Base-by-base conservation (phyloP, 2,888 invertebrate species). In the Cantharis flavilabris region DNA sequence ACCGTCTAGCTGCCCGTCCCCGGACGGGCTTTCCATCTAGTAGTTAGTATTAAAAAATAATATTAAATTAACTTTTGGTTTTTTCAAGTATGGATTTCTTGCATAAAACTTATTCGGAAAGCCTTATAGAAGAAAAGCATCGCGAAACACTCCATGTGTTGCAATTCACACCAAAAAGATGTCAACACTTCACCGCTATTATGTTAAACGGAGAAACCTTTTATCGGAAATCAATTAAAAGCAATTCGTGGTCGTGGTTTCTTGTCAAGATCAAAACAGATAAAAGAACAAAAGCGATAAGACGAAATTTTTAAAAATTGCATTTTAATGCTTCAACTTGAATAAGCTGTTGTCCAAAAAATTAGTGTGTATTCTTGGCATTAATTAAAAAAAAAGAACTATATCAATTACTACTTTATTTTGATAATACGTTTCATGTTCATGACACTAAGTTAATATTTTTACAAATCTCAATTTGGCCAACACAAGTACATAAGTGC, bases 151-250 rank as follows among this genome's bases (percentile, higher is more conserved):
- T 30, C 77, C 86, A 85, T 81, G 83, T 86, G 86, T 81, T 80
- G 73, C 80, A 81, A 84, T 85, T 84, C 86, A 85, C 85, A 84
- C 84, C 85, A 81, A 83, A 84, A 83, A 84, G 86, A 85, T 88
- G 87, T 88, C 87, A 86, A 86, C 87, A 86, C 87, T 87, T 87
- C 83, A 85, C 86, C 86, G 86, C 88, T 87, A 88, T 87, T 88
- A 87, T 87, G 86, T 86, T 86, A 87, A 88, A 88, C 86, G 86
- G 78, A 84, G 85, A 86, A 87, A 88, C 87, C 87, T 88, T 88
- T 87, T 88, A 88, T 88, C 86, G 88, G 86, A 88, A 88, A 88
- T 88, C 88, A 88, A 88, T 88, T 88, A 88, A 87, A 87, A 87
- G 88, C 86, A 86, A 87, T 86, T 87, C 87, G 85, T 86, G 86